These are phyloP conservation scores for Brevimyrus niger DNA, from an alignment of 2,113 vertebrate genomes.

Conservation along the genomic window DNA sequence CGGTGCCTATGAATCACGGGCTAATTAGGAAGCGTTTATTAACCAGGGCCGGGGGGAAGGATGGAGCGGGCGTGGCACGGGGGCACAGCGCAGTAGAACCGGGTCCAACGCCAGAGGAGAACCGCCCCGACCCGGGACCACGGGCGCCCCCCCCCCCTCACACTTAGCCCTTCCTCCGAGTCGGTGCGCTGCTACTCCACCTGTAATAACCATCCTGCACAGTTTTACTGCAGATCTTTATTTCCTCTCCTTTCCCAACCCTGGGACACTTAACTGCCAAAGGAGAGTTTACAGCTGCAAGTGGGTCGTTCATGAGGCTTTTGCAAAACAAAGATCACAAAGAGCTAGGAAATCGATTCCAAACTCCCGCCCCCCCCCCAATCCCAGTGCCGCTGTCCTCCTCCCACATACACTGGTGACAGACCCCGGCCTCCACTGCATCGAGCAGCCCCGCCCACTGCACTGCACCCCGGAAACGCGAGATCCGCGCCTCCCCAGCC, in stretches of 20 bases:
- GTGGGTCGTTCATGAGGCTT: neutral
- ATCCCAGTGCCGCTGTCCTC: neutral
- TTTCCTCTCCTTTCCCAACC: neutral
- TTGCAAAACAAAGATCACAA: neutral
- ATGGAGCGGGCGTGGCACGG: neutral
- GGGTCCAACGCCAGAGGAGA: neutral
- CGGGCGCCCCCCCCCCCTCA: neutral
- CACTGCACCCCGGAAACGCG: neutral
- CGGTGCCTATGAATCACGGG: constrained; percentile 12
- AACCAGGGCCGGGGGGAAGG: neutral
- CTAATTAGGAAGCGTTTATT: constrained; percentile 20
- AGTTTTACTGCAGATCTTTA: neutral
- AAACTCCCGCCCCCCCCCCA: neutral
- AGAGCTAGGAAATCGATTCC: neutral
- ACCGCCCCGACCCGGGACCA: neutral
- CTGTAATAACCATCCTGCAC: neutral
- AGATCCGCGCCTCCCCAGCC: neutral
- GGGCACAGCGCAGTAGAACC: neutral
- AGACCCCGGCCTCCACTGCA: neutral
- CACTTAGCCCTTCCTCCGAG: neutral
- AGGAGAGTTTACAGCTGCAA: neutral
- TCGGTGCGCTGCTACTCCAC: neutral
- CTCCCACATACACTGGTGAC: neutral
- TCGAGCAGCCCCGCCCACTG: neutral
- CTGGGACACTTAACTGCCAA: neutral